phyloP scores from a whole-genome alignment of 1,140 invertebrate genomes.

The Maniola jurtina region DNA sequence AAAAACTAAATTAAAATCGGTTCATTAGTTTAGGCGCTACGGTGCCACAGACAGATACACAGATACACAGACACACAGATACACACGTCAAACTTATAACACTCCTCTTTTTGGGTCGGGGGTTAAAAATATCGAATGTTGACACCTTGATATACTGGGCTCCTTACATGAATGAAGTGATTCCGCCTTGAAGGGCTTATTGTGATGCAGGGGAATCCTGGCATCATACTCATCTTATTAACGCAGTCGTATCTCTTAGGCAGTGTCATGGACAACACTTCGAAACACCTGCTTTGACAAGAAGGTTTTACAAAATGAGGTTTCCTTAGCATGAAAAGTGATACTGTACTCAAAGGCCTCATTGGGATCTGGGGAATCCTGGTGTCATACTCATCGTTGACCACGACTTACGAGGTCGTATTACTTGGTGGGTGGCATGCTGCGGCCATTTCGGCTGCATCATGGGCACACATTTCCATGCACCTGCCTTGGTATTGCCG shows the following conservation, averaged over 20 bases:
- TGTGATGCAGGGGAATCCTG: constrained; percentile 94
- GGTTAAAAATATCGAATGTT: too few relatives aligned
- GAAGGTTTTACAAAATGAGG: constrained; percentile 14
- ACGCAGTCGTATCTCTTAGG: too few relatives aligned
- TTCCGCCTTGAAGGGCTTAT: constrained; percentile 98
- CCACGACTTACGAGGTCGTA: constrained; percentile 97
- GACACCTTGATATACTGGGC: too few relatives aligned
- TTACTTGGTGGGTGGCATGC: constrained; percentile 92
- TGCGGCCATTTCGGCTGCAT: constrained; percentile 73
- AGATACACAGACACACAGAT: too few relatives aligned
- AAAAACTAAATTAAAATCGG: too few relatives aligned
- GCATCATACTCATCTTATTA: too few relatives aligned
- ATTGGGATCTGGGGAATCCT: constrained; percentile 95
- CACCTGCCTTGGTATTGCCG: constrained; percentile 39
- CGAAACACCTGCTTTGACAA: constrained; percentile 51
- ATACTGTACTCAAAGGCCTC: constrained; percentile 98
- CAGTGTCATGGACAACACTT: constrained; percentile 64
- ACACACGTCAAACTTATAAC: too few relatives aligned
- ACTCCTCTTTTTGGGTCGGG: too few relatives aligned
- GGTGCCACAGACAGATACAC: too few relatives aligned
- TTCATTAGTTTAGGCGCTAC: too few relatives aligned
- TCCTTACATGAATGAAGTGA: too few relatives aligned
- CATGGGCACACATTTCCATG: constrained; percentile 63
- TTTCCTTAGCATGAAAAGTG: constrained; percentile 97
- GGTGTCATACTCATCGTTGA: constrained; percentile 96